Evolutionary conservation across 2,888 invertebrate genomes (phyloP).

Genomic region (Eupithecia subumbrata): DNA sequence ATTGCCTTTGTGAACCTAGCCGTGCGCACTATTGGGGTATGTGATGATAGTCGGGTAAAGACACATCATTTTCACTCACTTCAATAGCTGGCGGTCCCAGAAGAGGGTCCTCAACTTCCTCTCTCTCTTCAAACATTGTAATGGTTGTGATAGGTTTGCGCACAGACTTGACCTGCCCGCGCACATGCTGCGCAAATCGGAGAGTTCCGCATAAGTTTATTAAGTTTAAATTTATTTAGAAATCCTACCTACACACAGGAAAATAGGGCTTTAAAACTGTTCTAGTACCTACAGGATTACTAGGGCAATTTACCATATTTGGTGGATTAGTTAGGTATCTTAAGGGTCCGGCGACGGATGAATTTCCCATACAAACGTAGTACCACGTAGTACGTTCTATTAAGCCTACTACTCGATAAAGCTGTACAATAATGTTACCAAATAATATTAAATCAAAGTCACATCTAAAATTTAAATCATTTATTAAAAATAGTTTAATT

Average conservation of each 20-base stretch:
- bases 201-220: background rate
- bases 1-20: background rate
- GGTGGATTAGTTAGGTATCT: background rate
- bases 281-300: background rate
- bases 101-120: background rate
- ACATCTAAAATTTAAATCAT: too few species aligned
- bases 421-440: too few species aligned
- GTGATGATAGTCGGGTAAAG: background rate
- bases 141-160: background rate
- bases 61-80: background rate
- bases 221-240: background rate
- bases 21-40: background rate
- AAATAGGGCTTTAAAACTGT: background rate
- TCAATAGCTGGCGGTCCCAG: background rate
- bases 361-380: too few species aligned
- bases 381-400: too few species aligned
- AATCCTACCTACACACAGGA: background rate
- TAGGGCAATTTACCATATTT: background rate
- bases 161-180: background rate
- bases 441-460: too few species aligned
- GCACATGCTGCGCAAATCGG: conserved; percentile 1
- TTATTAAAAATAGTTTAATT: too few species aligned
- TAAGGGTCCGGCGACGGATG: too few species aligned
- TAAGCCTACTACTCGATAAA: too few species aligned
- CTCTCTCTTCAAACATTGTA: background rate